phyloP scores from a whole-genome alignment of 2,888 invertebrate genomes.

The Eupithecia insigniata region DNA sequence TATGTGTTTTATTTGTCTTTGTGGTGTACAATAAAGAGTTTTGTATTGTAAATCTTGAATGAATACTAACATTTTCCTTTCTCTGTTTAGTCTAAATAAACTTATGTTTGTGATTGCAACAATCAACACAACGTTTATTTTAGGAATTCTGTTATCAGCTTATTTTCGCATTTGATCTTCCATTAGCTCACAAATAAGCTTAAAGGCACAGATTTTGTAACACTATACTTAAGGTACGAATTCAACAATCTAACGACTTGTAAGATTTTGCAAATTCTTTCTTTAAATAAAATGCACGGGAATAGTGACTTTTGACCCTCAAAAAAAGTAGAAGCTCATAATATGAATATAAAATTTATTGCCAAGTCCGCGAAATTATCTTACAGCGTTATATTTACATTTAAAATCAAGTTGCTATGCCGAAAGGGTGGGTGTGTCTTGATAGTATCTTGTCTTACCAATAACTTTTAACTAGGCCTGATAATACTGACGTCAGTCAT shows the following conservation, averaged over 20 bases:
- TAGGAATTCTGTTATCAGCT: background rate
- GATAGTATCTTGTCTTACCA: slow-evolving; percentile 61
- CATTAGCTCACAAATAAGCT: background rate
- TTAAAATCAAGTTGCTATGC: slow-evolving; percentile 65
- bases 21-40: too few species aligned
- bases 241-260: too few species aligned
- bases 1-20: too few species aligned
- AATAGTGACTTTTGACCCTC: background rate
- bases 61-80: background rate
- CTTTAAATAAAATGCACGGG: slow-evolving; percentile 4
- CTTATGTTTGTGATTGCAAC: slow-evolving; percentile 9
- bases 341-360: background rate
- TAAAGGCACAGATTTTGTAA: too few species aligned
- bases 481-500: slow-evolving; percentile 68
- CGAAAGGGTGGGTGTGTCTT: slow-evolving; percentile 78
- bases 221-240: too few species aligned
- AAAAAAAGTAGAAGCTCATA: background rate
- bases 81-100: slow-evolving; percentile 2
- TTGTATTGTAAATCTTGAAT: too few species aligned
- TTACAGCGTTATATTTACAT: slow-evolving; percentile 33
- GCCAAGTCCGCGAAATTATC: slow-evolving; percentile 5
- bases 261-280: background rate
- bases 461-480: slow-evolving; percentile 49
- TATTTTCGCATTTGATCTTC: slow-evolving; percentile 1
- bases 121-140: background rate